phyloP scores from a whole-genome alignment of 2,113 vertebrate species.

The Phrynocephalus versicolor region DNA sequence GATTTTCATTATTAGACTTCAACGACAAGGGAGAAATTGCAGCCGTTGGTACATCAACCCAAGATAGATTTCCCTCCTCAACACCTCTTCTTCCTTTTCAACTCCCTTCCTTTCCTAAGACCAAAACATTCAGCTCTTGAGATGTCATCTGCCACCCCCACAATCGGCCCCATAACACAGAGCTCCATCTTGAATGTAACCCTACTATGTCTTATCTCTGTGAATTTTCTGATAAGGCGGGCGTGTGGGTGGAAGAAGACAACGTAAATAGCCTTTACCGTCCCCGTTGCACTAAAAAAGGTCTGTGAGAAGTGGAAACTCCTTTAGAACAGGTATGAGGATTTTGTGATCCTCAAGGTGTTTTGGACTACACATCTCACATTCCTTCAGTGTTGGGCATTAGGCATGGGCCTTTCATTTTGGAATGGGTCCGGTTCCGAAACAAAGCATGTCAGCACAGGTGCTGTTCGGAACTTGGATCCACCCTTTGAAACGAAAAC shows the following conservation, averaged over 20 bases:
- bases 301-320: background rate
- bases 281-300: background rate
- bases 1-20: constrained; percentile 26
- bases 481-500: no score
- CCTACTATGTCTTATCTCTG: background rate
- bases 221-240: background rate
- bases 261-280: background rate
- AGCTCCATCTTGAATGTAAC: background rate
- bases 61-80: no score
- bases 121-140: background rate
- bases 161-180: background rate
- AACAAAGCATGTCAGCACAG: no score
- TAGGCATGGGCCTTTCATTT: no score
- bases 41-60: rapidly evolving
- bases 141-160: background rate
- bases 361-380: no score
- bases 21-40: background rate
- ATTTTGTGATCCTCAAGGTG: background rate
- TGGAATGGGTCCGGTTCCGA: no score
- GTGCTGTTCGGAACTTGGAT: no score
- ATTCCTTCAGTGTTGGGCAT: no score
- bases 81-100: background rate
- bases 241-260: background rate
- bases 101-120: no score
- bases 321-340: background rate